Conservation (phyloP, 2,113 vertebrate genomes). For the Herpetotheres cachinnans region DNA sequence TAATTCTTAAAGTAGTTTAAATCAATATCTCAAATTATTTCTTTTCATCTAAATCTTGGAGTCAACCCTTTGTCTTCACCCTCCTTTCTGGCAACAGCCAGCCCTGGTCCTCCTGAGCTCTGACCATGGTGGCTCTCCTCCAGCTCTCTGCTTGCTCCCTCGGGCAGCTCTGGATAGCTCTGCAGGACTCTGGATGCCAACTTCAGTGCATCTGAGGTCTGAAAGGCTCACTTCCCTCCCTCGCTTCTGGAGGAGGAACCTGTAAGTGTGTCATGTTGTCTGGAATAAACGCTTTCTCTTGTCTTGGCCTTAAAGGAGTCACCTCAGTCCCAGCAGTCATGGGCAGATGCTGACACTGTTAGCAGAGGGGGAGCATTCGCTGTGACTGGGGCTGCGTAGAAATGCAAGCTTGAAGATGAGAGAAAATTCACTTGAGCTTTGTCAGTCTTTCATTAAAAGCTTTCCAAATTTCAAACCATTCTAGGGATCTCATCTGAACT, state of each 20-base stretch:
- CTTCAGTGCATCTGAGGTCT: not conserved
- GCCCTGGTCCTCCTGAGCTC: not conserved
- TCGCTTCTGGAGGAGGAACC: not conserved
- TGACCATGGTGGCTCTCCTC: not conserved
- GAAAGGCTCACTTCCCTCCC: not conserved
- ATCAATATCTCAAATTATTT: not conserved
- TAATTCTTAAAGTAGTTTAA: not conserved
- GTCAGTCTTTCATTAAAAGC: constrained; percentile 1
- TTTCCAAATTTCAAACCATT: not conserved
- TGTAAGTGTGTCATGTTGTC: not conserved
- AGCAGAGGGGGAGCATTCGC: not conserved
- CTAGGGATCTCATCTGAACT: not conserved
- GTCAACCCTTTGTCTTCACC: not conserved
- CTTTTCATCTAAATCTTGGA: not conserved
- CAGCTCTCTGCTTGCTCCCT: not conserved
- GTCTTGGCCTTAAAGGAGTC: not conserved
- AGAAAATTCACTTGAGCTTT: not conserved
- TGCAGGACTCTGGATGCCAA: not conserved
- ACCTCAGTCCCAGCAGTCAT: not conserved
- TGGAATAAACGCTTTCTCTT: not conserved
- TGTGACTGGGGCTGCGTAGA: not conserved
- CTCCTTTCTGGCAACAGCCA: not conserved
- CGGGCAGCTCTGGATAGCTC: not conserved
- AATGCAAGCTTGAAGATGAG: not conserved
- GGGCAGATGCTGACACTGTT: not conserved